Conservation (phyloP, 1,140 invertebrate species). For the Patella vulgata region DNA sequence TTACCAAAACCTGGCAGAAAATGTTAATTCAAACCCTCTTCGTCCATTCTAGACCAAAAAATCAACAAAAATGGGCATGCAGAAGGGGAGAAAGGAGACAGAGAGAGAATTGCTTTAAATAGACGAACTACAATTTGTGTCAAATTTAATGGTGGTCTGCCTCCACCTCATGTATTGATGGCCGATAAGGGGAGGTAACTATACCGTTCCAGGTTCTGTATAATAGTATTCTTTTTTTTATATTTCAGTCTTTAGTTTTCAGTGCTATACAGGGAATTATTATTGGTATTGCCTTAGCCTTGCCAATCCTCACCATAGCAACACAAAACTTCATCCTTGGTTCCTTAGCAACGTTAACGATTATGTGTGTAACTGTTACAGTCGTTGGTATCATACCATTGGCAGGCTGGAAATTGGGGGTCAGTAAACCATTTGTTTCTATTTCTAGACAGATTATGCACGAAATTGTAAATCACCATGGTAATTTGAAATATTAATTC, state of each 20-base stretch:
- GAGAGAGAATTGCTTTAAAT: too few relatives aligned
- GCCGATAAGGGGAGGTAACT: not conserved
- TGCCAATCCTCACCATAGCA: conserved; percentile 45
- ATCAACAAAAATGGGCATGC: too few relatives aligned
- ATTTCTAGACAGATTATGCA: not conserved
- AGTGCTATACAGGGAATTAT: conserved; percentile 38
- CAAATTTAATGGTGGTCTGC: not conserved
- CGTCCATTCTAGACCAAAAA: too few relatives aligned
- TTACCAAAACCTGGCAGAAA: too few relatives aligned
- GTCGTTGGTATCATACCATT: conserved; percentile 46
- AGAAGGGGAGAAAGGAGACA: too few relatives aligned
- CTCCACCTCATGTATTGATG: not conserved
- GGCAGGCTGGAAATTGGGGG: conserved; percentile 47
- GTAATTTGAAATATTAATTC: not conserved
- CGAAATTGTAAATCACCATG: not conserved
- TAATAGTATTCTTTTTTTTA: not conserved
- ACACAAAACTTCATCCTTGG: conserved; percentile 51
- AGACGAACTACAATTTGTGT: too few relatives aligned
- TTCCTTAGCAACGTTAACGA: conserved; percentile 44
- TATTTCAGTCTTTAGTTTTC: conserved; percentile 37
- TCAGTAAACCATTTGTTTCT: conserved; percentile 20
- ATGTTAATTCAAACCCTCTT: too few relatives aligned
- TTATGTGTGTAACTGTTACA: conserved; percentile 39
- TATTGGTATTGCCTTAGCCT: conserved; percentile 41
- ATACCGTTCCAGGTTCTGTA: not conserved